Percentiles rank a stretch among this genome's conserved stretches.
Evolutionary conservation across 2,113 vertebrate genomes (phyloP).

Genomic region (Corapipo altera): DNA sequence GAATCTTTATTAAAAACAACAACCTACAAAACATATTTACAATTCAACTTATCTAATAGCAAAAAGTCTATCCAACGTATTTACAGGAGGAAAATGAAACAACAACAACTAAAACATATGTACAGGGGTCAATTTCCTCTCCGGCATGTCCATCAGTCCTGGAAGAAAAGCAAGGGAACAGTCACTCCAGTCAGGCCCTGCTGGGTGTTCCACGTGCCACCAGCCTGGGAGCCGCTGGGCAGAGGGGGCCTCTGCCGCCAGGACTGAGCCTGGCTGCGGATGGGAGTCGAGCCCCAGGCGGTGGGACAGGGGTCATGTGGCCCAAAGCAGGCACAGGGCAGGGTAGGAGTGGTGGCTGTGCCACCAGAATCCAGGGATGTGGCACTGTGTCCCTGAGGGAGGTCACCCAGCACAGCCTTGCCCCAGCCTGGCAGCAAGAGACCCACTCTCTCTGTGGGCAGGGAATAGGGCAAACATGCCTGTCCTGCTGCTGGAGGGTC

Average conservation of each 20-base stretch:
- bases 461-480: too few species aligned
- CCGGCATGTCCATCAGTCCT: background rate
- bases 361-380: too few species aligned
- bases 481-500: background rate
- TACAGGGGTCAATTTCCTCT: background rate
- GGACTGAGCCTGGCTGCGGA: background rate
- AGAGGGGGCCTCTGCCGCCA: background rate
- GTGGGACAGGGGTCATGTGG: background rate
- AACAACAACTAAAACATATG: background rate
- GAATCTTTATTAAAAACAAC: background rate
- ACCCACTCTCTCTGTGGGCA: too few species aligned
- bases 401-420: too few species aligned
- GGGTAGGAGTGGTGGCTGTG: too few species aligned
- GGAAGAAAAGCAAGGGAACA: background rate
- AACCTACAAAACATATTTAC: background rate
- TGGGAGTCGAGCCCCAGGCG: background rate
- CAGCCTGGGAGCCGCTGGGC: background rate
- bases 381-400: too few species aligned
- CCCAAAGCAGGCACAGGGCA: background rate
- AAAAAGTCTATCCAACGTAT: background rate
- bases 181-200: background rate
- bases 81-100: background rate
- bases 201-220: background rate
- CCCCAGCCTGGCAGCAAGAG: too few species aligned
- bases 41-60: background rate